Evolutionary conservation across 2,888 invertebrate genomes (phyloP), one percentile per base, ranked within the genome.

Genomic region (Lymantria monacha): DNA sequence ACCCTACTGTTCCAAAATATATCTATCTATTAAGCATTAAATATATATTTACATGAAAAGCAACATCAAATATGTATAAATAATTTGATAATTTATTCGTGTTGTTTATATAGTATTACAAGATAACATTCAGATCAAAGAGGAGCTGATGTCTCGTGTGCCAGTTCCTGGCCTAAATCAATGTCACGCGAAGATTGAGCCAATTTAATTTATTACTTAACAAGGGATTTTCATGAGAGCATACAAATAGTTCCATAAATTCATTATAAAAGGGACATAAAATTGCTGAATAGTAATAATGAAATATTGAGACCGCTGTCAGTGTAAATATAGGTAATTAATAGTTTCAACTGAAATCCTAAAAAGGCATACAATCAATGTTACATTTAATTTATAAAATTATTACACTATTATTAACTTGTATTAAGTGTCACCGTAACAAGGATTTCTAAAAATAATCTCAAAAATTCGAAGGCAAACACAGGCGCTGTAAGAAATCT

Each of bases 91-190:
- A 22, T 22, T 22, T 22, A 22, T 22, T 22, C 22, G 22, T 22
- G 22, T 22, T 22, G 22, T 22, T 22, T 5, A 22, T 22, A 2
- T 22, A 22, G 3, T 22, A 22, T 22, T 22, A 22, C 22, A 22
- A 22, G 22, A 22, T 22, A 22, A 51, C 44, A 47, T 55, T 50
- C 51, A 74, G 71, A 79, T 80, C 78, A 79, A 79, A 79, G 79
- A 70, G 62, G 63, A 60, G 65, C 61, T 54, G 62, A 43, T 70
- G 59, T 66, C 63, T 63, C 63, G 61, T 59, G 66, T 63, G 69
- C 66, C 64, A 69, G 63, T 61, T 66, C 65, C 70, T 72, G 72
- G 70, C 62, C 64, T 67, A 70, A 61, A 75, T 76, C 74, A 74
- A 69, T 70, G 74, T 75, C 76, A 69, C 57, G 59, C 22, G 22